Evolutionary conservation across 2,113 vertebrate species (phyloP).

Genomic region (Trichechus manatus): DNA sequence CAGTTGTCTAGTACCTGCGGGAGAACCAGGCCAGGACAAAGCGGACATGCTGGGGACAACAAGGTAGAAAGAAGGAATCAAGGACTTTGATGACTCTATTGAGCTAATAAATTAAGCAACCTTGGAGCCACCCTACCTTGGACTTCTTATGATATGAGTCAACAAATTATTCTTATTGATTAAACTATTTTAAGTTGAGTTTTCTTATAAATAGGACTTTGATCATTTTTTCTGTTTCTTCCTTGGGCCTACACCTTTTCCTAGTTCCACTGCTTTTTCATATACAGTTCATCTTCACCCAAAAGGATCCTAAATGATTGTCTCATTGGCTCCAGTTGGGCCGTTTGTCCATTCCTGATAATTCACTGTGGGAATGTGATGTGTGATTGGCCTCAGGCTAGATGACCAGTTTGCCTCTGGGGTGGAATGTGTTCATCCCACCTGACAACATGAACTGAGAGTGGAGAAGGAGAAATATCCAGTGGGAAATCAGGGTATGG

Average conservation of each 20-base stretch:
- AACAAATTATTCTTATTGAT: not conserved
- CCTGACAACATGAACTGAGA: not conserved
- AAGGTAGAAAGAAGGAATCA: not conserved
- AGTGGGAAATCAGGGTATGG: not conserved
- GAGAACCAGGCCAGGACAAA: not conserved
- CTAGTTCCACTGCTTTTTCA: conserved; percentile 29
- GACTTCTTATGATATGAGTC: not conserved
- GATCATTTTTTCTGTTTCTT: not conserved
- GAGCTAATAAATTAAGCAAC: not conserved
- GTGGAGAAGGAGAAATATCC: not conserved
- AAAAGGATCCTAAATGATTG: not conserved
- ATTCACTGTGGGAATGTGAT: not conserved
- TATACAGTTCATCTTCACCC: not conserved
- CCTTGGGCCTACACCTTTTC: not conserved
- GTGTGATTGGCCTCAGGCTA: not conserved
- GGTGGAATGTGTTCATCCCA: not conserved
- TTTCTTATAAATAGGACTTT: not conserved
- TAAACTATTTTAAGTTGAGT: not conserved
- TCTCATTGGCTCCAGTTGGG: not conserved
- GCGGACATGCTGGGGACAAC: not conserved
- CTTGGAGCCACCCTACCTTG: not conserved
- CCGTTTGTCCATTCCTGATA: not conserved
- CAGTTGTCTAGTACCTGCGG: not conserved
- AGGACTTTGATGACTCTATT: not conserved
- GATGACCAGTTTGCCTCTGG: not conserved